Percentiles rank a stretch among this genome's conserved stretches.
Conservation (phyloP, 2,888 invertebrate species). For the Drosophila pseudotakahashii region DNA sequence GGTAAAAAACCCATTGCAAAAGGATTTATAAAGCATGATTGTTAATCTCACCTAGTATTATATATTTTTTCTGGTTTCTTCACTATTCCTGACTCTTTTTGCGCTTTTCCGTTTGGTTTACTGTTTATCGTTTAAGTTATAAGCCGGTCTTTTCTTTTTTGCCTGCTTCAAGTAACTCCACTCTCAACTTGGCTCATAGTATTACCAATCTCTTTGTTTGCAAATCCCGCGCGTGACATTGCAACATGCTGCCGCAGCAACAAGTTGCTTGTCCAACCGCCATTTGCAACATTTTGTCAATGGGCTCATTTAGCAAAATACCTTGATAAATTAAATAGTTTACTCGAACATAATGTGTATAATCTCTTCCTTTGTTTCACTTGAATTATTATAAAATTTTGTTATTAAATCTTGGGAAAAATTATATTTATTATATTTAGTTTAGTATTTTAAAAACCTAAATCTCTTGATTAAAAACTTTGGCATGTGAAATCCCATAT, state of each 20-base stretch:
- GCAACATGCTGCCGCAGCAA: conserved; percentile 32
- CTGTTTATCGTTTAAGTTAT: conserved; percentile 57
- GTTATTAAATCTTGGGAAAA: too few species aligned
- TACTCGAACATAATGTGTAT: neutral
- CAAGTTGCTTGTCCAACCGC: conserved; percentile 27
- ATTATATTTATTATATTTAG: too few species aligned
- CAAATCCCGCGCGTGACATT: conserved; percentile 30
- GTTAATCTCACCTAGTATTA: too few species aligned
- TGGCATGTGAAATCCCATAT: too few species aligned
- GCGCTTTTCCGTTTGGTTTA: conserved; percentile 46
- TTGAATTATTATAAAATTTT: neutral
- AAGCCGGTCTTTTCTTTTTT: conserved; percentile 18
- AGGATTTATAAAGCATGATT: too few species aligned
- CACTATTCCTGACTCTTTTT: neutral
- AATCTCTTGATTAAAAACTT: too few species aligned
- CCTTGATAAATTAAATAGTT: neutral
- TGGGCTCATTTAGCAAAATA: neutral
- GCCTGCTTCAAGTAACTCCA: neutral
- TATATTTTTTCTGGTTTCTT: too few species aligned
- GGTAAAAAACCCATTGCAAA: too few species aligned
- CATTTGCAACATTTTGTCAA: conserved; percentile 48
- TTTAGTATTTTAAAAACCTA: too few species aligned
- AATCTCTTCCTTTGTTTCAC: neutral
- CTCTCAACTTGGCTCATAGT: conserved; percentile 1
- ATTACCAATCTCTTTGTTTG: conserved; percentile 24